Percentiles rank a stretch among this genome's conserved stretches.
Conservation (phyloP, 1,140 invertebrate genomes). For the Papilio aristodemus region DNA sequence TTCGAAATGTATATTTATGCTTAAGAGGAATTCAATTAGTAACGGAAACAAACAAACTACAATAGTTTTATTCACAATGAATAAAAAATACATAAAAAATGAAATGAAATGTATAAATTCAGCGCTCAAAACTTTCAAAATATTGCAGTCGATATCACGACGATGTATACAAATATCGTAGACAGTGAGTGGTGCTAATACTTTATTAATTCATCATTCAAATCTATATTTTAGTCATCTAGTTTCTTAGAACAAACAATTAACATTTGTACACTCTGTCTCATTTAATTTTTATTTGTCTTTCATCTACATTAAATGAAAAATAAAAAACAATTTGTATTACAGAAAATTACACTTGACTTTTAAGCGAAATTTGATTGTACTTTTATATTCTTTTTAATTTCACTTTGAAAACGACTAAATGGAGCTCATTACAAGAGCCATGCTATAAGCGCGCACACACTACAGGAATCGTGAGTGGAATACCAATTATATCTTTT, state of each 20-base stretch:
- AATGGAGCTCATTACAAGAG: conserved; percentile 12
- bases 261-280: not conserved
- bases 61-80: too few relatives aligned
- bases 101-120: too few relatives aligned
- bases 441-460: not conserved
- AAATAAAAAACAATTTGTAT: not conserved
- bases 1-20: too few relatives aligned
- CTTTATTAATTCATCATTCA: too few relatives aligned
- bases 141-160: too few relatives aligned
- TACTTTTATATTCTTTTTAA: not conserved
- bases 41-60: too few relatives aligned
- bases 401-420: conserved; percentile 4
- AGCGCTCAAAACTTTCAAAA: too few relatives aligned
- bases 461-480: conserved; percentile 4
- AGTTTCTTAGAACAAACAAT: not conserved
- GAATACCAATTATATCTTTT: not conserved
- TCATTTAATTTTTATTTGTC: not conserved
- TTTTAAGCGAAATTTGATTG: conserved; percentile 15
- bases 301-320: not conserved
- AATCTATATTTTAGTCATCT: not conserved
- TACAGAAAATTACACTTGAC: not conserved
- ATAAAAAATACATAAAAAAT: too few relatives aligned
- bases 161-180: too few relatives aligned
- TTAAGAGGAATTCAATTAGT: too few relatives aligned
- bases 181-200: too few relatives aligned